These are phyloP conservation scores for Acheta domesticus DNA, from an alignment of 2,888 invertebrate species.

Conservation along the genomic window DNA sequence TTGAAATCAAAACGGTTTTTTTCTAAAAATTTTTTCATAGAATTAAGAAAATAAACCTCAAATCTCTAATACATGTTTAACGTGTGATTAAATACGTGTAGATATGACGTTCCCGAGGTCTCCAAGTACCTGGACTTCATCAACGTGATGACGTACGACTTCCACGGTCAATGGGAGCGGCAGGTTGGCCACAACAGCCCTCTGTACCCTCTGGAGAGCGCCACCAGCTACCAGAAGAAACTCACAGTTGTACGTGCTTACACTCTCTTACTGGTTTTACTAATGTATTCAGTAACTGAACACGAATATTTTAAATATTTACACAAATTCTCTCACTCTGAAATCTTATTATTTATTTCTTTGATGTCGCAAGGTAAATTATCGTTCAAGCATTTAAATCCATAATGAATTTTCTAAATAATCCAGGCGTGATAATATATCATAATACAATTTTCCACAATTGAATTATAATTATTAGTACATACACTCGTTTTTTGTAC, in stretches of 20 bases:
- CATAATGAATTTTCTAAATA: background rate
- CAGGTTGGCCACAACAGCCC: conserved; percentile 92
- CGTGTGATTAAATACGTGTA: conserved; percentile 37
- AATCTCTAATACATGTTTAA: no score
- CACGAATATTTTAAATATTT: background rate
- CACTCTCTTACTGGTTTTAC: background rate
- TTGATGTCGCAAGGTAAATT: background rate
- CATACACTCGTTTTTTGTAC: no score
- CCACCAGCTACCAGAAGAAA: conserved; percentile 88
- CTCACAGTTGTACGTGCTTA: conserved; percentile 72
- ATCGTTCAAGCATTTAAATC: background rate
- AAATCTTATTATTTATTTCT: background rate
- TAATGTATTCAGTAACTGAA: background rate
- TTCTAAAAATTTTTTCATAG: no score
- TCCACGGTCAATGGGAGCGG: conserved; percentile 92
- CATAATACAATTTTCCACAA: background rate
- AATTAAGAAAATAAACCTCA: no score
- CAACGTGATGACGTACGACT: conserved; percentile 94
- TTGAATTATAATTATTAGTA: background rate
- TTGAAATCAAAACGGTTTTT: no score
- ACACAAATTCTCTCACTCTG: background rate
- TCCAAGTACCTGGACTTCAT: conserved; percentile 91
- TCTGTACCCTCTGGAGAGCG: conserved; percentile 80
- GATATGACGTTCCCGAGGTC: conserved; percentile 88
- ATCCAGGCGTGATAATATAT: background rate